These are phyloP conservation scores for Notiomystis cincta DNA, from an alignment of 2,113 vertebrate genomes.

Conservation along the genomic window DNA sequence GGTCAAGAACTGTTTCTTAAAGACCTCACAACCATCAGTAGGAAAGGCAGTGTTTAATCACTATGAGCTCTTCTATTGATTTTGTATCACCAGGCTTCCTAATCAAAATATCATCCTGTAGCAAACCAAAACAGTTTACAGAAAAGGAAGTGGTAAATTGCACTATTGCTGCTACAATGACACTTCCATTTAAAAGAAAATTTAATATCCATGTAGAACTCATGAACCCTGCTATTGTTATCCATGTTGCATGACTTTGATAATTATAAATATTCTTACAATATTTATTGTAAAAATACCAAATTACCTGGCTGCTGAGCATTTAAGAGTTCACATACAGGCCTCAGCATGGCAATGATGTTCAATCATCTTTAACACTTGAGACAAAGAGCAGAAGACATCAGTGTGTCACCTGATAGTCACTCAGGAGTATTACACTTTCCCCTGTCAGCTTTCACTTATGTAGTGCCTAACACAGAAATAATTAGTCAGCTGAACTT, in stretches of 20 bases:
- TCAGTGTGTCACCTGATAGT: not conserved
- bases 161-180: not conserved
- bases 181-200: not conserved
- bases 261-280: not conserved
- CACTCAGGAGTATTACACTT: not conserved
- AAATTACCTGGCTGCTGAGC: not conserved
- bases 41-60: not conserved
- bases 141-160: not conserved
- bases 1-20: not conserved
- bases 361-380: not conserved
- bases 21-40: not conserved
- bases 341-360: not conserved
- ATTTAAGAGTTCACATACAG: not conserved
- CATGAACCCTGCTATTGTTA: not conserved
- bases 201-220: not conserved
- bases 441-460: not conserved
- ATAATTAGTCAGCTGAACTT: not conserved
- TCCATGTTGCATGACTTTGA: not conserved
- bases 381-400: not conserved
- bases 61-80: conserved; percentile 16
- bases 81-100: conserved; percentile 17
- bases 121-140: not conserved
- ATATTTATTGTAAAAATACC: not conserved
- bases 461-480: not conserved
- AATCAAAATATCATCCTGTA: conserved; percentile 16